phyloP scores from a whole-genome alignment of 1,140 invertebrate species.

The Megalopta genalis region DNA sequence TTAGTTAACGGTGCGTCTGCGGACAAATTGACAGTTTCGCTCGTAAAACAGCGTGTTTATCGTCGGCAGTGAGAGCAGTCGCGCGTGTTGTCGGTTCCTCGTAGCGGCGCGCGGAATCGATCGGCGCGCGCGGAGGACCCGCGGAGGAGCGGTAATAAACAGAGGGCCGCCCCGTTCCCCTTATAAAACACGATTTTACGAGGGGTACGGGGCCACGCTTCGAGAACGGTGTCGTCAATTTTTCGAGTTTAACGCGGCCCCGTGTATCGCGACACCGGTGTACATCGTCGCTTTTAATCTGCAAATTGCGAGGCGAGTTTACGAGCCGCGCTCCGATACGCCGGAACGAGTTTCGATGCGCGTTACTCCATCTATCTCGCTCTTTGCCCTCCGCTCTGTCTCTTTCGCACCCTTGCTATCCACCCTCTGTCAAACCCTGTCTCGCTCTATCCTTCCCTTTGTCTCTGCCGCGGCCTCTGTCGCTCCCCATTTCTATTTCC shows the following conservation, averaged over 20 bases:
- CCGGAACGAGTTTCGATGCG: not conserved
- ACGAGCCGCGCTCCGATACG: not conserved
- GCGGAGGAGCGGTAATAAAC: constrained; percentile 54
- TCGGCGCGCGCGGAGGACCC: not conserved
- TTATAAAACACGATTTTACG: constrained; percentile 51
- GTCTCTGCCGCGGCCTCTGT: not conserved
- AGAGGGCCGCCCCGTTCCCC: constrained; percentile 41
- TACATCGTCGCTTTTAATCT: constrained; percentile 4
- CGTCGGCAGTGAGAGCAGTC: not conserved
- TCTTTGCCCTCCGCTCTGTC: too few relatives aligned
- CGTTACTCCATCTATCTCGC: not conserved
- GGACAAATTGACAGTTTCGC: not conserved
- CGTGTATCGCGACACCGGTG: not conserved
- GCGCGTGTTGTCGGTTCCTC: not conserved
- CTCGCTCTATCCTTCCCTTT: too few relatives aligned
- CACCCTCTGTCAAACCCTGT: too few relatives aligned
- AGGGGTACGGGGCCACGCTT: constrained; percentile 14
- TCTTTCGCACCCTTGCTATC: too few relatives aligned
- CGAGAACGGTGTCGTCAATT: constrained; percentile 22
- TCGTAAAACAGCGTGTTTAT: not conserved
- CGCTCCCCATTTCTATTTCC: not conserved
- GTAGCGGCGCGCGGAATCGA: not conserved
- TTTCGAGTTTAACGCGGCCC: constrained; percentile 30
- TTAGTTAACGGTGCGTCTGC: not conserved
- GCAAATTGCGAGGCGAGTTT: not conserved